Conservation (phyloP, 1,140 invertebrate genomes). For the Drosophila navojoa region DNA sequence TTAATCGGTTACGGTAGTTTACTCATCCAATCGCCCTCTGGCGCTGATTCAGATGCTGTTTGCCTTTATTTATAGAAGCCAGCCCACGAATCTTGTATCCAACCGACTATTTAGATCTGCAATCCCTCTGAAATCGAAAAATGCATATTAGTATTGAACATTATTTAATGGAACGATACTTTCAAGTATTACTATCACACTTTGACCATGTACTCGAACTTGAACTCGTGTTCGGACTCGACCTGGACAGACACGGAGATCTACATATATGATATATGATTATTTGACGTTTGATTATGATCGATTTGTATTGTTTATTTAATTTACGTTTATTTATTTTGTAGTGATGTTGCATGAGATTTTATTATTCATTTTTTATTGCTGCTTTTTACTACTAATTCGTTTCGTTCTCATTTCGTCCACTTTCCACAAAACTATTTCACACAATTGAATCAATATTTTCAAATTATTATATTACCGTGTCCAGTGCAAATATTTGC, state of each 20-base stretch:
- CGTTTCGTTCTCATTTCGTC: constrained; percentile 58
- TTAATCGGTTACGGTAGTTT: constrained; percentile 78
- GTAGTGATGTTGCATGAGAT: constrained; percentile 83
- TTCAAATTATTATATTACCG: constrained; percentile 9
- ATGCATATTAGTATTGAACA: constrained; percentile 52
- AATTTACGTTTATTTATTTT: constrained; percentile 72
- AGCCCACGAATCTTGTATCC: constrained; percentile 30
- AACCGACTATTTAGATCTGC: constrained; percentile 30
- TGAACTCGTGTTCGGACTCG: constrained; percentile 16
- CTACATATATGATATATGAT: constrained; percentile 10
- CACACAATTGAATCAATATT: constrained; percentile 38
- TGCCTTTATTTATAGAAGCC: constrained; percentile 52
- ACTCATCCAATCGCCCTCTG: constrained; percentile 50
- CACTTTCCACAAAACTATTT: constrained; percentile 54
- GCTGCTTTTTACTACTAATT: constrained; percentile 81
- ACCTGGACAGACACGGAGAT: constrained; percentile 9
- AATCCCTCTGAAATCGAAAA: constrained; percentile 36
- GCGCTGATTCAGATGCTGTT: constrained; percentile 54
- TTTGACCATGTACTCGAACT: constrained; percentile 46
- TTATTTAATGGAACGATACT: constrained; percentile 41
- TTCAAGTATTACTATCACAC: constrained; percentile 33
- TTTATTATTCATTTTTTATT: constrained; percentile 84
- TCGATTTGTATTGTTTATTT: constrained; percentile 74
- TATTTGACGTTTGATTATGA: constrained; percentile 40
- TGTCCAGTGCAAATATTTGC: constrained; percentile 45